Conservation (phyloP, 2,797 vertebrate species). For the Enteromius radiatus region DNA sequence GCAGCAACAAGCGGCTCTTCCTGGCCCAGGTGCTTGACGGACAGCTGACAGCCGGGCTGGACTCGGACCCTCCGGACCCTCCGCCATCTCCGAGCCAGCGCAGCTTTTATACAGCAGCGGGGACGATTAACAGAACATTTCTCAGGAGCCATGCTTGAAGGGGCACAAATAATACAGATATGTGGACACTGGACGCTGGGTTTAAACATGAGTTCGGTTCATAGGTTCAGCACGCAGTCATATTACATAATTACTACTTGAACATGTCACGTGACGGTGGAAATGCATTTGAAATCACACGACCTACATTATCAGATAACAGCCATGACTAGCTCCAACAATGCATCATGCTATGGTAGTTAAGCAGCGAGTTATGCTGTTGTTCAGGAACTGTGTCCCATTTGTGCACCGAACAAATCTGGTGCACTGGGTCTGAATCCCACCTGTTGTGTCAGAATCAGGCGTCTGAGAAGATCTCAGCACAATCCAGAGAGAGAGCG, state of each 20-base stretch:
- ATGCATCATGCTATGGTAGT: background rate
- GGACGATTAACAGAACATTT: too few species aligned
- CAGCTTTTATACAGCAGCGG: background rate
- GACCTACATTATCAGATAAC: too few species aligned
- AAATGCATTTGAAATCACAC: background rate
- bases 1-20: conserved; percentile 93
- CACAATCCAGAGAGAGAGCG: conserved; percentile 52
- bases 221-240: too few species aligned
- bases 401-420: background rate
- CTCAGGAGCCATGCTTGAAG: too few species aligned
- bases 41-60: conserved; percentile 95
- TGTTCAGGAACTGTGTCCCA: background rate
- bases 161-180: too few species aligned
- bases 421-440: background rate
- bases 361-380: background rate
- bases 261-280: background rate
- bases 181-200: too few species aligned
- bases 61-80: conserved; percentile 52
- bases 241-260: too few species aligned
- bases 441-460: background rate
- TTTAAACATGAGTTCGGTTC: too few species aligned
- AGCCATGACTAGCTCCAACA: background rate
- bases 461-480: background rate
- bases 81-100: background rate
- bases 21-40: conserved; percentile 98